These are phyloP conservation scores for Chitala chitala DNA, from an alignment of 2,113 vertebrate species.

Conservation along the genomic window DNA sequence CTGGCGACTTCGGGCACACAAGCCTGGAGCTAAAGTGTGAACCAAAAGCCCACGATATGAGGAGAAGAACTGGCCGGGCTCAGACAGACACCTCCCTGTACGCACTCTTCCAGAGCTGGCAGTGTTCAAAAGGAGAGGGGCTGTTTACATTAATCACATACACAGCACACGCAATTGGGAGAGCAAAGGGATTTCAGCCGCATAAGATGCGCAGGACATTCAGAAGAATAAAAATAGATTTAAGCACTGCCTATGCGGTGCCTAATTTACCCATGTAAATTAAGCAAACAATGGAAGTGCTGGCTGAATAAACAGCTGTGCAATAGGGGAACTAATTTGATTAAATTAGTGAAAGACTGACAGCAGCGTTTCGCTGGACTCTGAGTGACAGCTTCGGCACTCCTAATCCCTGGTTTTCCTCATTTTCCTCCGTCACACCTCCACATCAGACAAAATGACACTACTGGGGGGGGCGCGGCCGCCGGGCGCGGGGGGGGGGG, in stretches of 20 bases:
- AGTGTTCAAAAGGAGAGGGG: no score
- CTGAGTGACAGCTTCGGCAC: conserved; percentile 4
- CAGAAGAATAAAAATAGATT: not conserved
- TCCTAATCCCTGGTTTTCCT: conserved; percentile 2
- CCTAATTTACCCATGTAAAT: not conserved
- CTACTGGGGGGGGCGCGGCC: not conserved
- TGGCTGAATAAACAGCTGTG: conserved; percentile 4
- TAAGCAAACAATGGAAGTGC: not conserved
- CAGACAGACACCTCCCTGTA: not conserved
- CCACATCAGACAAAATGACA: not conserved
- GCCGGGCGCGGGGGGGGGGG: no score
- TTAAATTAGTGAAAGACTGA: conserved; percentile 4
- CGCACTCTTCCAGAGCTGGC: not conserved
- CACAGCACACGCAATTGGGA: not conserved
- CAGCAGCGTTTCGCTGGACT: not conserved
- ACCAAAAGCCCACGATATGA: no score
- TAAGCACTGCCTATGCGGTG: not conserved
- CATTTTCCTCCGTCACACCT: not conserved
- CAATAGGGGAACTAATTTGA: not conserved
- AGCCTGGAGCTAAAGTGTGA: not conserved
- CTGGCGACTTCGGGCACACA: not conserved
- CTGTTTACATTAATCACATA: not conserved
- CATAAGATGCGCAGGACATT: not conserved
- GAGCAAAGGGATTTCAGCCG: no score
- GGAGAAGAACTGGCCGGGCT: not conserved